Base-by-base conservation (phyloP, 2,113 vertebrate species). In the Oncorhynchus gorbuscha region DNA sequence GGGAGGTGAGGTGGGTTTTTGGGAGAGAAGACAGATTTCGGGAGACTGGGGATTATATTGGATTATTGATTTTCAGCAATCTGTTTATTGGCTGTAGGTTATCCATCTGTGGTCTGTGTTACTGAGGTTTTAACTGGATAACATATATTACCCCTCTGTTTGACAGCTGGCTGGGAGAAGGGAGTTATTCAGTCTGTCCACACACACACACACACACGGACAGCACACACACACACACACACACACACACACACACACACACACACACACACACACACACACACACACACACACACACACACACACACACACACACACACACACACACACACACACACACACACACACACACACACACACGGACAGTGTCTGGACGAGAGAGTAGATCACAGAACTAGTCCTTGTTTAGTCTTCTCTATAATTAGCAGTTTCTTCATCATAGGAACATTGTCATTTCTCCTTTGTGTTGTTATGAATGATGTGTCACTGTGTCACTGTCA, bases 161-260 rank as follows among this genome's bases (percentile, higher is more conserved):
- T 8, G 59, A n/a, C 82, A 80, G 78, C 90, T 88, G 83, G 83
- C 72, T 75, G 45, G 22, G 24, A 49, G 14, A 26, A 24, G 66
- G 28, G 76, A 81, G 85, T 87, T 85, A 87, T 86, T 86, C 75
- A 86, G 80, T 87, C 81, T 68, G 61, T 72, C 22, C 61, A 65
- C 13, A 55, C n/a, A 62, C n/a, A 59, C 67, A 69, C 28, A 59
- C 30, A 62, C 74, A 26, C 26, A 26, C 26, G 30, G 4, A 5
- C 30, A 32, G 51, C 61, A 65, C n/a, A n/a, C 61, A 65, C 12
- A 55, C n/a, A 62, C n/a, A 59, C 67, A 69, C 24, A 24, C 24
- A 24, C 24, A 24, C 24, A 24, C 12, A 51, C n/a, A 62, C n/a
- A 59, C 67, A 69, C 28, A 59, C 30, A 62, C 74, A 26, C 26